phyloP scores from a whole-genome alignment of 2,888 invertebrate species.

The Andrena hattorfiana region DNA sequence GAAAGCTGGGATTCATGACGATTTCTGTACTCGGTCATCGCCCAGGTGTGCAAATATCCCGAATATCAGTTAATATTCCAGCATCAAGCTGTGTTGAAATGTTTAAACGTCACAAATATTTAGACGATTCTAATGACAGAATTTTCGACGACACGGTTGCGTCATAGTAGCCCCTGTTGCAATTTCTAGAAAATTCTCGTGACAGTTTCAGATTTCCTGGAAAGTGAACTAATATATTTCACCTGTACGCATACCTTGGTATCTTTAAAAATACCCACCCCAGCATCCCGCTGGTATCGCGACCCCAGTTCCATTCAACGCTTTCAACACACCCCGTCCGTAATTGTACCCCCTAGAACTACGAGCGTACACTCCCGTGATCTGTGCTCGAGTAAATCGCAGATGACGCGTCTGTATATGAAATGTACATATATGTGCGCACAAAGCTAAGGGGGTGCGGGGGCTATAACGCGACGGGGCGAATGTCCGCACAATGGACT shows the following conservation, averaged over 20 bases:
- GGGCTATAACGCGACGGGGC: constrained; percentile 69
- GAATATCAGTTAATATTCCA: not conserved
- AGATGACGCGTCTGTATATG: constrained; percentile 66
- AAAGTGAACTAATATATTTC: no score
- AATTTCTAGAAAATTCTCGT: no score
- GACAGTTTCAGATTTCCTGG: no score
- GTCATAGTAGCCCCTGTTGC: no score
- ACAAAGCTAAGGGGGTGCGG: constrained; percentile 25
- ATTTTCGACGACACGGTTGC: no score
- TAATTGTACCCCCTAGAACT: constrained; percentile 3
- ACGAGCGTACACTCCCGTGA: constrained; percentile 16
- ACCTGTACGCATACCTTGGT: no score
- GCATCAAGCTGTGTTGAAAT: not conserved
- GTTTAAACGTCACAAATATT: constrained; percentile 3
- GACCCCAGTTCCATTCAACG: not conserved
- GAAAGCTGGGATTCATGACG: not conserved
- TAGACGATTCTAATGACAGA: not conserved
- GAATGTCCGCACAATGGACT: constrained; percentile 71
- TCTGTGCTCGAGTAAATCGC: constrained; percentile 65
- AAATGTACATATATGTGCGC: constrained; percentile 44
- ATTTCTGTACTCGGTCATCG: no score
- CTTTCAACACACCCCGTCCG: constrained; percentile 27
- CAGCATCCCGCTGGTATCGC: not conserved
- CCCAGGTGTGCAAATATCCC: no score
- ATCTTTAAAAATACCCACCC: not conserved